Base-by-base conservation (phyloP, 2,888 invertebrate genomes). In the Teleiodes luculella region DNA sequence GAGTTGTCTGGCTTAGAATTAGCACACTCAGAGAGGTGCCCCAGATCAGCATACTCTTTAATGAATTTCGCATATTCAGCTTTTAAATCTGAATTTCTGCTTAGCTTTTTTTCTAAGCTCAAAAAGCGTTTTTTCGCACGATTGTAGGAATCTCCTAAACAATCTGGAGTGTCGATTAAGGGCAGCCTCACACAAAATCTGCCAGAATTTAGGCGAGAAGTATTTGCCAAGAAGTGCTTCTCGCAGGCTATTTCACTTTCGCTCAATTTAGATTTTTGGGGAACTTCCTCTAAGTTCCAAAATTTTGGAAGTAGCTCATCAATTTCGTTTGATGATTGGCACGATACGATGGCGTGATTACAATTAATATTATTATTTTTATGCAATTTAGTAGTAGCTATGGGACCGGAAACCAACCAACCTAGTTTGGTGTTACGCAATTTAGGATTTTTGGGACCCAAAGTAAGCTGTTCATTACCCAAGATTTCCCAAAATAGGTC, bases 401-500 rank as follows among this genome's bases (percentile, higher is more conserved):
- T 47, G 11, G 55, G 57, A 43, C 57, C 59, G 10, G 41, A 52
- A 13, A 60, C 30, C 8, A 62, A 7, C 60, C 60, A 62, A 8
- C 59, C 58, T 10, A 62, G 13, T 16, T 57, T 37, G 7, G 61
- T 57, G 41, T 36, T 55, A 35, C 35, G 28, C 20, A 60, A 46
- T 39, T 54, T 55, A 8, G 57, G 55, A 10, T 52, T 46, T 4
- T 53, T 37, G 3, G 39, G 8, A 18, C 59, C 58, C 35, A 59
- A 24, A 2, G 51, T 51, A 7, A 3, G 39, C 14, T 50, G 36
- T 53, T 56, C 49, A 20, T 30, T 37, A 10, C 54, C 45, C 7
- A 63, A 13, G 1, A 62, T 20, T 6, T 61, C 52, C 60, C 62
- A 64, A 46, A 62, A 63, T n/a, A 60, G 18, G 39, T 65, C 63